A percentile compares a stretch with the other conserved stretches of the same genome.
Evolutionary conservation across 2,113 vertebrate genomes (phyloP).

Genomic region (Lasiurus cinereus): DNA sequence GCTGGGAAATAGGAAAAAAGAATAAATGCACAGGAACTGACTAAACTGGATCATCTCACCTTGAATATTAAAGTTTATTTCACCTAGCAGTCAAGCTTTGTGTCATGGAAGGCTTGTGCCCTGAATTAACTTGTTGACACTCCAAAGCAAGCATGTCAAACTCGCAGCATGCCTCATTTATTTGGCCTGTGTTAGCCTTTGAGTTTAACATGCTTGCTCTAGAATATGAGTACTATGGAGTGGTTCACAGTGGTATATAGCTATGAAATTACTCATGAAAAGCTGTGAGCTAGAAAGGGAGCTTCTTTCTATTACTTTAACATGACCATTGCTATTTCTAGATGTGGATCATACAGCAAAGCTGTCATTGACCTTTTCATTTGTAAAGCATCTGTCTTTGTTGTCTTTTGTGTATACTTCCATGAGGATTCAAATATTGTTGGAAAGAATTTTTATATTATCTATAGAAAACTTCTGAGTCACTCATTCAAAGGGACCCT

Average conservation of each 20-base stretch:
- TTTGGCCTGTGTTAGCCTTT: too few relatives aligned
- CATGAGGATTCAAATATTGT: background rate
- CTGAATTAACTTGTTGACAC: constrained; percentile 59
- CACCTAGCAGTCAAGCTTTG: constrained; percentile 18
- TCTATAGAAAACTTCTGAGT: constrained; percentile 56
- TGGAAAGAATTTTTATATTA: constrained; percentile 58
- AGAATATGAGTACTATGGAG: background rate
- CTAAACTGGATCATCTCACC: constrained; percentile 42
- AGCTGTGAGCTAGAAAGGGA: constrained; percentile 18
- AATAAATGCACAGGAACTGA: constrained; percentile 43
- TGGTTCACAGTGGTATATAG: constrained; percentile 53
- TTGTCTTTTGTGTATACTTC: constrained; percentile 30
- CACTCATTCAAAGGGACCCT: constrained; percentile 44
- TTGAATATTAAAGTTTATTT: constrained; percentile 61
- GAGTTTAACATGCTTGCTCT: background rate
- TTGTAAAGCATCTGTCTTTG: constrained; percentile 25
- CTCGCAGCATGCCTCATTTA: too few relatives aligned
- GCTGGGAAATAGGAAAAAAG: constrained; percentile 44
- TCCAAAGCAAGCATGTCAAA: background rate
- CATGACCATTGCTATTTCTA: constrained; percentile 51
- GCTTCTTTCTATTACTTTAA: constrained; percentile 57
- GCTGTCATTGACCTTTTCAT: constrained; percentile 48
- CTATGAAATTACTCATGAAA: constrained; percentile 67
- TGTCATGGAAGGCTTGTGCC: constrained; percentile 40
- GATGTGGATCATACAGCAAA: constrained; percentile 12